Percentiles rank a stretch among this genome's conserved stretches.
phyloP scores from a whole-genome alignment of 2,113 vertebrate genomes.

The Lagopus muta region DNA sequence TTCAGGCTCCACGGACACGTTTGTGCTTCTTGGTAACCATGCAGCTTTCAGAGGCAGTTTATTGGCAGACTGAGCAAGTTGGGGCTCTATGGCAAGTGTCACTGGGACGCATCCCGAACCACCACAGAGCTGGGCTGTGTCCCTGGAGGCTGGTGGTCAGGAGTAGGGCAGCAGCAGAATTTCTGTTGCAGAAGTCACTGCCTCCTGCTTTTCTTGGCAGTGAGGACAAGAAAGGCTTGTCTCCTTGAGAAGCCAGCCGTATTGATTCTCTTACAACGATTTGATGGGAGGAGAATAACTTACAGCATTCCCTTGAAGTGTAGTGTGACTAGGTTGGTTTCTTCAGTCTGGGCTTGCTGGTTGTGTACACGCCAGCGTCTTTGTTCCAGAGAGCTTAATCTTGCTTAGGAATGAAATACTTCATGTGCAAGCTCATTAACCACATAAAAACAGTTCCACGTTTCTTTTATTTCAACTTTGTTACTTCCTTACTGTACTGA shows the following conservation, averaged over 20 bases:
- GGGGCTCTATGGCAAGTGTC: not conserved
- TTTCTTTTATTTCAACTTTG: not conserved
- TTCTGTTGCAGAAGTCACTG: not conserved
- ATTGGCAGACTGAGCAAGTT: not conserved
- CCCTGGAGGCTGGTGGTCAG: not conserved
- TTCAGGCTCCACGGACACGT: not conserved
- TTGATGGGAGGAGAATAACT: not conserved
- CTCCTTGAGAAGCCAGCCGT: not conserved
- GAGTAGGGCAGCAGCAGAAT: not conserved
- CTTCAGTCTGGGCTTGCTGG: not conserved
- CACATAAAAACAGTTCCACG: not conserved
- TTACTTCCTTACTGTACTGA: not conserved
- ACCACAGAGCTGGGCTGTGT: accelerated
- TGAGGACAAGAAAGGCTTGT: not conserved
- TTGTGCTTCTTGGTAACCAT: not conserved
- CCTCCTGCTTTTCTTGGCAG: constrained; percentile 28
- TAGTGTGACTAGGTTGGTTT: not conserved
- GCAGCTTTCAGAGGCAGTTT: not conserved
- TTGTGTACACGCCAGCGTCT: not conserved
- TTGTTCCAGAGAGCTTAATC: not conserved
- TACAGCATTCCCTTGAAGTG: not conserved
- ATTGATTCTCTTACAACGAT: not conserved
- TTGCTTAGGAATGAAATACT: not conserved
- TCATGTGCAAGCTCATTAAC: not conserved
- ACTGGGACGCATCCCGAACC: too few species aligned